These are phyloP conservation scores for Oryzias curvinotus DNA, from an alignment of 2,113 vertebrate species.

Conservation along the genomic window DNA sequence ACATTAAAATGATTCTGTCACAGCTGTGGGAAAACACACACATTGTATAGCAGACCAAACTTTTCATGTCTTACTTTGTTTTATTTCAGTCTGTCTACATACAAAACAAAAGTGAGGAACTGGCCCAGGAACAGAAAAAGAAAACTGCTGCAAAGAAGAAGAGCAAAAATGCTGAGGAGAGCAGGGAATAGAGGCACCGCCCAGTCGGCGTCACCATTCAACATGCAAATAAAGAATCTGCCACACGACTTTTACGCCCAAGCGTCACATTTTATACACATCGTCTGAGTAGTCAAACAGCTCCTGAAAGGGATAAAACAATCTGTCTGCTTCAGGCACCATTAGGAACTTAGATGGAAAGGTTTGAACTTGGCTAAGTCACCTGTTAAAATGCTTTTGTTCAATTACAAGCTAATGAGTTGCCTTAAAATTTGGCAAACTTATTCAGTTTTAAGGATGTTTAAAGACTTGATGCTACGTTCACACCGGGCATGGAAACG, in stretches of 20 bases:
- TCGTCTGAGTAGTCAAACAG: too few species aligned
- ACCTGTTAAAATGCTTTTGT: too few species aligned
- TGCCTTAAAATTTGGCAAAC: too few species aligned
- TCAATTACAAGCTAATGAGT: too few species aligned
- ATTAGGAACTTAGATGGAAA: too few species aligned
- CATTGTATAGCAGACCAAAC: constrained; percentile 44
- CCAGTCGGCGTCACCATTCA: constrained; percentile 26
- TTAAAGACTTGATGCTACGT: not conserved
- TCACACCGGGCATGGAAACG: not conserved
- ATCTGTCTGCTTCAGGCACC: too few species aligned
- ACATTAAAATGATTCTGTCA: too few species aligned
- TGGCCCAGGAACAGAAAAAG: constrained; percentile 75
- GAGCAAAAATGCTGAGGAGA: constrained; percentile 63
- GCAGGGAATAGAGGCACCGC: constrained; percentile 53
- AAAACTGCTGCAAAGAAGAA: constrained; percentile 72
- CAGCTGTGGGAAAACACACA: not conserved
- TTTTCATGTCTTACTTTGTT: constrained; percentile 31
- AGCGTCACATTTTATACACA: too few species aligned
- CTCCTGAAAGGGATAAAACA: too few species aligned
- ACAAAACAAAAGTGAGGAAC: constrained; percentile 76
- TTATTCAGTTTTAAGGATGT: too few species aligned
- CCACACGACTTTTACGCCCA: not conserved
- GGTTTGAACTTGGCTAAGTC: too few species aligned
- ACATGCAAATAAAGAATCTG: constrained; percentile 43
- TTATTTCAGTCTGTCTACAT: constrained; percentile 74